A percentile compares a stretch with the other conserved stretches of the same genome.
Conservation (phyloP, 2,888 invertebrate species). For the Mechanitis messenoides region DNA sequence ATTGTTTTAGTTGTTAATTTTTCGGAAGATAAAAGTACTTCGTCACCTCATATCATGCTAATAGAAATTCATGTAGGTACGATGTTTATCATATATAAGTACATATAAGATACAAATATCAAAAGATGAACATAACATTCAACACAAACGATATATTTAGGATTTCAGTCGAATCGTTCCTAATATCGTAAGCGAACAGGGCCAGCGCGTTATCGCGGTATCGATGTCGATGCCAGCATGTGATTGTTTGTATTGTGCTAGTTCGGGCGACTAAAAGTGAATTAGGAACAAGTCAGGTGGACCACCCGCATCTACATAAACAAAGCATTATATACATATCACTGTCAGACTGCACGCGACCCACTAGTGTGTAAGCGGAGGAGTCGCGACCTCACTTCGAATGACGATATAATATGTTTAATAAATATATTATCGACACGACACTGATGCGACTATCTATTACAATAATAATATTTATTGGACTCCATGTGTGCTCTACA, state of each 20-base stretch:
- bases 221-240: constrained; percentile 35
- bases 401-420: not conserved
- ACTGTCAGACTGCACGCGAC: not conserved
- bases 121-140: not conserved
- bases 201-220: constrained; percentile 18
- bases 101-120: not conserved
- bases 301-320: constrained; percentile 33
- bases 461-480: constrained; percentile 2
- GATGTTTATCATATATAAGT: too few relatives aligned
- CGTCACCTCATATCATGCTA: too few relatives aligned
- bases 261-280: constrained; percentile 40
- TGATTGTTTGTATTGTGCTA: constrained; percentile 35
- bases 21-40: too few relatives aligned
- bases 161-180: not conserved
- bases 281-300: constrained; percentile 50
- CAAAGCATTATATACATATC: constrained; percentile 13
- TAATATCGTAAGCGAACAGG: constrained; percentile 17
- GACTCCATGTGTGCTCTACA: not conserved
- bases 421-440: not conserved
- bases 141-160: not conserved
- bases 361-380: too few relatives aligned
- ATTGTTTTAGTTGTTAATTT: too few relatives aligned
- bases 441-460: not conserved
- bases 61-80: too few relatives aligned
- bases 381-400: too few relatives aligned